Evolutionary conservation across 2,797 vertebrate species (phyloP).

Genomic region (Enteromius anoplus): DNA sequence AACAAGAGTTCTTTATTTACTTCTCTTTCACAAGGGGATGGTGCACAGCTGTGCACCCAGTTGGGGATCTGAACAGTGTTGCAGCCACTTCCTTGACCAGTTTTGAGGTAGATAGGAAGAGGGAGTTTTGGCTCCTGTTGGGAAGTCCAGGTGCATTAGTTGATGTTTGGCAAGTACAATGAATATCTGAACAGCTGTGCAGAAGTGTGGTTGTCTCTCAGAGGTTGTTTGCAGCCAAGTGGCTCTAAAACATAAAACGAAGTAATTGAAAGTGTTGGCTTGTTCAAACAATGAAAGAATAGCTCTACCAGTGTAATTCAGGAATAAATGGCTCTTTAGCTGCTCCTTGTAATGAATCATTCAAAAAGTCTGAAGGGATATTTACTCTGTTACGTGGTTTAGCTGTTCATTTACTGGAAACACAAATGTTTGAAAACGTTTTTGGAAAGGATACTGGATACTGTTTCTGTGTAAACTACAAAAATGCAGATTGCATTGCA

Average conservation of each 20-base stretch:
- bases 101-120: slow-evolving; percentile 24
- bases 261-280: not conserved
- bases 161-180: slow-evolving; percentile 10
- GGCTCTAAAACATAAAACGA: not conserved
- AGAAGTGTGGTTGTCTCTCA: slow-evolving; percentile 2
- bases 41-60: slow-evolving; percentile 16
- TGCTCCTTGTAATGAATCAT: not conserved
- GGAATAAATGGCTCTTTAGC: not conserved
- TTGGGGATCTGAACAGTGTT: not conserved
- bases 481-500: not conserved
- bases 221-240: not conserved
- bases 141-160: slow-evolving; percentile 57
- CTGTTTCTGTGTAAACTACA: not conserved
- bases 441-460: not conserved
- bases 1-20: slow-evolving; percentile 19
- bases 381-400: not conserved
- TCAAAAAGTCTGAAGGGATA: not conserved
- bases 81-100: not conserved
- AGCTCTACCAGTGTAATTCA: not conserved
- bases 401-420: not conserved
- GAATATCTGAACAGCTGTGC: slow-evolving; percentile 20
- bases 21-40: slow-evolving; percentile 3
- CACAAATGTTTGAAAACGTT: not conserved
- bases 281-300: not conserved
- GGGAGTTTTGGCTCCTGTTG: slow-evolving; percentile 63